Percentiles rank a stretch among this genome's conserved stretches.
phyloP scores from a whole-genome alignment of 2,797 vertebrate genomes.

The Orestias chungarensis region DNA sequence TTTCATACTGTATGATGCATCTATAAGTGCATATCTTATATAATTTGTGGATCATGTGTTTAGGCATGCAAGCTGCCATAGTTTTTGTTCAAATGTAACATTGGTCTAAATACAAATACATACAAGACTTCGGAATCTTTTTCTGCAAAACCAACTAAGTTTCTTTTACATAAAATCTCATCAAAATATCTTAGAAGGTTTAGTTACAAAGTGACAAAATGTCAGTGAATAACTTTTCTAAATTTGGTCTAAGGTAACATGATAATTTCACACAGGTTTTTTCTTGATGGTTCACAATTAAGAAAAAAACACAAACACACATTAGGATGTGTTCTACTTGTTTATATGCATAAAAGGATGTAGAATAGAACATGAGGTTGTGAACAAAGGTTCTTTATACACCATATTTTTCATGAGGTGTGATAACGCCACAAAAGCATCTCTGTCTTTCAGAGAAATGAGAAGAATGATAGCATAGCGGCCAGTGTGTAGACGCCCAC shows the following conservation, averaged over 20 bases:
- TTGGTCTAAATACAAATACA: background rate
- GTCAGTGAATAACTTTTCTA: background rate
- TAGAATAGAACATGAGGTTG: background rate
- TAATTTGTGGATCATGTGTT: background rate
- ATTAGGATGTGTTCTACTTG: background rate
- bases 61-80: background rate
- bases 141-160: background rate
- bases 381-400: background rate
- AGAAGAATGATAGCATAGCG: slow-evolving; percentile 32
- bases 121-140: background rate
- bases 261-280: background rate
- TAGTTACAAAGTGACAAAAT: background rate
- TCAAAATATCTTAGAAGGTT: background rate
- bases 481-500: slow-evolving; percentile 10
- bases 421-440: slow-evolving; percentile 50
- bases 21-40: background rate
- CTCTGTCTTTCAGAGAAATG: slow-evolving; percentile 48
- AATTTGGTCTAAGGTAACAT: background rate
- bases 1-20: background rate
- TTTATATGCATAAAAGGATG: background rate
- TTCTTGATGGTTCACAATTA: background rate
- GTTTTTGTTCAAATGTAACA: background rate
- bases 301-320: background rate
- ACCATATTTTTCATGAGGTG: slow-evolving; percentile 24
- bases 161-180: background rate